These are phyloP conservation scores for Acronicta aceris DNA, from an alignment of 2,888 invertebrate genomes.

Conservation along the genomic window DNA sequence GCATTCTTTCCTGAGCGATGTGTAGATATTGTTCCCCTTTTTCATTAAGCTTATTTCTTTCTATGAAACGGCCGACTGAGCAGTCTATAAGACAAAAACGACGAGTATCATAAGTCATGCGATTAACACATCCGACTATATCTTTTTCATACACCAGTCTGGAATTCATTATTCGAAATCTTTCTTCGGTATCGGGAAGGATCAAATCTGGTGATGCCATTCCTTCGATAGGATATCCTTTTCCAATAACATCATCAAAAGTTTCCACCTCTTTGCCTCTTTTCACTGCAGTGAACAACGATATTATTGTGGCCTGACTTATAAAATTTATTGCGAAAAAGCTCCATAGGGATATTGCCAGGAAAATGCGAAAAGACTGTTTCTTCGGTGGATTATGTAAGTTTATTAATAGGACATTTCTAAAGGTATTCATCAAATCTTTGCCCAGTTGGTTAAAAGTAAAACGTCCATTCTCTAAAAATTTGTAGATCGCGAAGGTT, in stretches of 20 bases:
- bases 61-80: slow-evolving; percentile 75
- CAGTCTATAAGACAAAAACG: slow-evolving; percentile 84
- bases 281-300: slow-evolving; percentile 79
- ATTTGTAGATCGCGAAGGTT: slow-evolving; percentile 71
- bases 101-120: slow-evolving; percentile 70
- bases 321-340: slow-evolving; percentile 81
- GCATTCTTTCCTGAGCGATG: slow-evolving; percentile 78
- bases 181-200: slow-evolving; percentile 78
- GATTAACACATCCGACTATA: slow-evolving; percentile 70
- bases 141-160: slow-evolving; percentile 69
- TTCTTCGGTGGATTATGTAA: slow-evolving; percentile 72
- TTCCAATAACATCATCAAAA: slow-evolving; percentile 80
- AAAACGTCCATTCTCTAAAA: slow-evolving; percentile 60
- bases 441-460: slow-evolving; percentile 77
- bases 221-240: slow-evolving; percentile 79
- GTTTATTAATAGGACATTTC: slow-evolving; percentile 72
- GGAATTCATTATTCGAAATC: slow-evolving; percentile 72
- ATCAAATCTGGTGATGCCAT: slow-evolving; percentile 81
- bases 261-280: slow-evolving; percentile 82
- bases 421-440: slow-evolving; percentile 77
- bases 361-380: slow-evolving; percentile 74
- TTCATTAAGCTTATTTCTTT: slow-evolving; percentile 73
- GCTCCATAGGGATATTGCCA: slow-evolving; percentile 77
- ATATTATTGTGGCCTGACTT: slow-evolving; percentile 81
- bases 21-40: slow-evolving; percentile 82